phyloP scores from a whole-genome alignment of 1,140 invertebrate genomes.

The Solen grandis region DNA sequence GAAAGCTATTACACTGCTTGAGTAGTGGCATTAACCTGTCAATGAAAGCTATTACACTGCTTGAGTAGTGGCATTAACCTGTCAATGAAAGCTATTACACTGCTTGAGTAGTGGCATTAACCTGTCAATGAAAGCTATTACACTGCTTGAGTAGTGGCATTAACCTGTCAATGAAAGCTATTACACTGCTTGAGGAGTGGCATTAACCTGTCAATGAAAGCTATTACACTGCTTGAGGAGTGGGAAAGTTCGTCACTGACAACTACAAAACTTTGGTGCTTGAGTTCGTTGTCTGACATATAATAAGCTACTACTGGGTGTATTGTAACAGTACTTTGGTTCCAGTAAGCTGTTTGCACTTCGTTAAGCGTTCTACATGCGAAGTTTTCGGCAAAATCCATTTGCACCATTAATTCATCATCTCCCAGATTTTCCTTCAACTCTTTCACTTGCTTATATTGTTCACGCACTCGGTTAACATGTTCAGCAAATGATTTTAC shows the following conservation, averaged over 20 bases:
- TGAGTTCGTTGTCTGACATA: not conserved
- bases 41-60: not conserved
- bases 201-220: conserved; percentile 11
- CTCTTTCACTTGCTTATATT: conserved; percentile 14
- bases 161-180: not conserved
- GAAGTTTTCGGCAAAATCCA: conserved; percentile 60
- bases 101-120: conserved; percentile 1
- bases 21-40: not conserved
- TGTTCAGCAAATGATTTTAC: not conserved
- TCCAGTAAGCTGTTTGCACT: conserved; percentile 54
- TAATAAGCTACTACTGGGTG: conserved; percentile 49
- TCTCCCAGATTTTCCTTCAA: conserved; percentile 39
- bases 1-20: not conserved
- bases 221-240: conserved; percentile 12
- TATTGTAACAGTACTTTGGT: conserved; percentile 41
- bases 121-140: not conserved
- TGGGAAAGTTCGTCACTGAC: conserved; percentile 25
- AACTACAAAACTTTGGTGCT: conserved; percentile 49
- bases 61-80: conserved; percentile 4
- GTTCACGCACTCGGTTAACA: conserved; percentile 3
- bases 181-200: not conserved
- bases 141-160: conserved; percentile 1
- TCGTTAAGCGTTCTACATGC: conserved; percentile 39
- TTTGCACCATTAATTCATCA: conserved; percentile 37
- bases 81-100: not conserved